Evolutionary conservation across 1,140 invertebrate genomes (phyloP).

Genomic region (Rhizoglyphus robini): DNA sequence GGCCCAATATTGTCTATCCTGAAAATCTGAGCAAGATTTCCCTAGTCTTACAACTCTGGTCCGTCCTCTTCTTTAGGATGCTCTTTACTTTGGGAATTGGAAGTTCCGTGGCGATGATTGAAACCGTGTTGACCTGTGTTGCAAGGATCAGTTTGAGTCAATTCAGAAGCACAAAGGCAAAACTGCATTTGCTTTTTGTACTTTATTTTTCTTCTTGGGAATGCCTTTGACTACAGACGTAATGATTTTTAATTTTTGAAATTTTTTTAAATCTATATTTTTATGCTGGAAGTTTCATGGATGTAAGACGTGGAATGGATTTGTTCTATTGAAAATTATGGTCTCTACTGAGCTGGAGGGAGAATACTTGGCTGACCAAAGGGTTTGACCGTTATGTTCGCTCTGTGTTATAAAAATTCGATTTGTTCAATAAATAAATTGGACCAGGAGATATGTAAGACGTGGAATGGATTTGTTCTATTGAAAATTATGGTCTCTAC

Average conservation of each 20-base stretch:
- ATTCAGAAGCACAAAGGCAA: constrained; percentile 42
- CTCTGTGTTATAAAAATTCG: too few species aligned
- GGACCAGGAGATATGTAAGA: too few species aligned
- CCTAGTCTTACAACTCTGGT: constrained; percentile 73
- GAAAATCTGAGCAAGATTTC: constrained; percentile 93
- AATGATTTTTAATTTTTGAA: too few species aligned
- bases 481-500: too few species aligned
- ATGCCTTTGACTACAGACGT: constrained; percentile 33
- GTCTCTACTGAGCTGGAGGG: too few species aligned
- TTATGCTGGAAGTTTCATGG: constrained; percentile 78
- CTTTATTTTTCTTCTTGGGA: constrained; percentile 49
- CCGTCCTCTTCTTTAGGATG: constrained; percentile 87
- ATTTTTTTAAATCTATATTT: too few species aligned
- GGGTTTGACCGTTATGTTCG: too few species aligned
- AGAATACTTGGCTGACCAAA: too few species aligned
- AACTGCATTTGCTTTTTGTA: constrained; percentile 44
- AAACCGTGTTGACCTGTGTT: constrained; percentile 48
- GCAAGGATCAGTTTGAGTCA: constrained; percentile 53
- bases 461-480: too few species aligned
- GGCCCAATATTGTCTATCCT: constrained; percentile 85
- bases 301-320: constrained; percentile 53
- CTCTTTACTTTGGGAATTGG: constrained; percentile 60
- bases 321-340: too few species aligned
- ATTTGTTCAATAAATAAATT: too few species aligned
- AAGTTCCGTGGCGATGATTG: constrained; percentile 26